Evolutionary conservation across 92 coral and sea anemone genomes (phyloP).

Genomic region (Porites divaricata): DNA sequence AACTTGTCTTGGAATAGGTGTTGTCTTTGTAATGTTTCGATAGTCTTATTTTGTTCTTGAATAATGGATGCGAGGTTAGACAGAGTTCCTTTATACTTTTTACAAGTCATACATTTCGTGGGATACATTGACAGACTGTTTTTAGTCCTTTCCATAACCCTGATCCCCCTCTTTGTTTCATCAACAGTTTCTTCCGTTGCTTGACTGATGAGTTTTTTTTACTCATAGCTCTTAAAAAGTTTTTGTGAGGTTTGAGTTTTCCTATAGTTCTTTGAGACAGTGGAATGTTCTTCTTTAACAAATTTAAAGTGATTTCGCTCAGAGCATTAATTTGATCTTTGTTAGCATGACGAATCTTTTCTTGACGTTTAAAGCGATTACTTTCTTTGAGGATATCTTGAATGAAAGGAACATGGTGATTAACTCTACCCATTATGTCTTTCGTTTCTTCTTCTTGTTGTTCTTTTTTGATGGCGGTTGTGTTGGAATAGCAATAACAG

Average conservation of each 20-base stretch:
- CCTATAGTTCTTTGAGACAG: background rate
- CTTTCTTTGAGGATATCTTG: background rate
- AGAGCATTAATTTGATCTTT: constrained; percentile 1
- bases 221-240: background rate
- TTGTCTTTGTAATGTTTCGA: too few species aligned
- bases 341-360: background rate
- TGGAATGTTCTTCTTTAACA: background rate
- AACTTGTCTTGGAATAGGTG: too few species aligned
- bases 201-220: background rate
- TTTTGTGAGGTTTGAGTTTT: background rate
- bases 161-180: background rate
- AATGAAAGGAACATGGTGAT: background rate
- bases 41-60: too few species aligned
- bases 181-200: background rate
- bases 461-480: too few species aligned
- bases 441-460: too few species aligned
- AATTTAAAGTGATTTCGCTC: background rate
- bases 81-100: background rate
- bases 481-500: too few species aligned
- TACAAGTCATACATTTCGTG: background rate
- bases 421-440: background rate
- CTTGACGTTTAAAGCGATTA: background rate
- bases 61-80: background rate
- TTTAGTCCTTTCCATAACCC: background rate
- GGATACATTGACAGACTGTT: background rate